Conservation (phyloP, 2,888 invertebrate genomes). For the Tetragonisca angustula region DNA sequence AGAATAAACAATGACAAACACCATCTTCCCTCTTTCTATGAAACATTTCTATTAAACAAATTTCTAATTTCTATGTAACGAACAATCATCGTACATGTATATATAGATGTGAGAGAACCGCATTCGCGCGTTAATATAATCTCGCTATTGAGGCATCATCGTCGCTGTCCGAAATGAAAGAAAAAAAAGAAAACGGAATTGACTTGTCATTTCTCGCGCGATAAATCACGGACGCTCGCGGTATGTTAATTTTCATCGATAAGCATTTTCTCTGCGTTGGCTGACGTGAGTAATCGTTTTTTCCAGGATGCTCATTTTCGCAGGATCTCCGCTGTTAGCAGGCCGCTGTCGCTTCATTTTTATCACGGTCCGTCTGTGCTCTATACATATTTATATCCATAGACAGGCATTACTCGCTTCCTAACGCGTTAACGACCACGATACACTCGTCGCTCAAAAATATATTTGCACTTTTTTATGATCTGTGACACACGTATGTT, state of each 20-base stretch:
- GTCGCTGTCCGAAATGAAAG: background rate
- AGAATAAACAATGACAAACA: background rate
- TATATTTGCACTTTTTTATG: too few relatives aligned
- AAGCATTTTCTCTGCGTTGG: conserved; percentile 32
- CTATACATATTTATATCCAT: conserved; percentile 64
- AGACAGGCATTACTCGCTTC: conserved; percentile 59
- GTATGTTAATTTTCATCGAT: conserved; percentile 40
- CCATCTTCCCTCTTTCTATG: background rate
- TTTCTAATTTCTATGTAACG: background rate
- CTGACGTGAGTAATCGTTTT: conserved; percentile 50
- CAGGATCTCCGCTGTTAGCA: conserved; percentile 26
- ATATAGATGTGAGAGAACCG: too few relatives aligned
- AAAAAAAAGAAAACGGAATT: conserved; percentile 21
- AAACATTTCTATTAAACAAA: background rate
- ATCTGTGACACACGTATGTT: too few relatives aligned
- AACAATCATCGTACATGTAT: background rate
- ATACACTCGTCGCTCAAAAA: conserved; percentile 27
- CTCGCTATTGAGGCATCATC: background rate
- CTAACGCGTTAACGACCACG: conserved; percentile 65
- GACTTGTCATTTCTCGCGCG: conserved; percentile 23
- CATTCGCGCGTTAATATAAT: background rate
- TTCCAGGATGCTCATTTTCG: conserved; percentile 43
- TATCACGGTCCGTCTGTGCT: conserved; percentile 50
- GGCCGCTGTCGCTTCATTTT: conserved; percentile 49
- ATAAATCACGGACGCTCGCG: conserved; percentile 31